Base-by-base conservation (phyloP, 2,888 invertebrate genomes). In the Bombylius discolor region DNA sequence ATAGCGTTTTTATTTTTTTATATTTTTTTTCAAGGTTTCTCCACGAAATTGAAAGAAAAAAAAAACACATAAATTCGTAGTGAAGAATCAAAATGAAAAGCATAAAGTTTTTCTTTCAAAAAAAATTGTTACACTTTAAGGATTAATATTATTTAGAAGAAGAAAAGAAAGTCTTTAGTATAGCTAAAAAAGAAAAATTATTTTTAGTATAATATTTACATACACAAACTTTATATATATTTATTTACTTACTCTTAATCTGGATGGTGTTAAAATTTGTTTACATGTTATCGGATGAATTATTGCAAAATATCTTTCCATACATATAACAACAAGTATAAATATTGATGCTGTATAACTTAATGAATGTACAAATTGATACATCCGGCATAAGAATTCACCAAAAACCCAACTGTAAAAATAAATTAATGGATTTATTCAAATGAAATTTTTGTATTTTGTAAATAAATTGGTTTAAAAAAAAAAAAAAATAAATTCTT, bases 331-430 rank as follows among this genome's bases (percentile, higher is more conserved):
- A 44, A 93, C 88, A 60, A 94, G 76, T 61, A 94, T 92, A 67
- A 91, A 84, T 65, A 92, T 89, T 23, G 93, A 92, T 3, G 91
- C 90, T 3, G 91, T 90, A 74, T 92, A 92, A 70, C 91, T 90
- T 62, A 94, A 76, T 13, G 89, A 87, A 70, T 91, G 87, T 31
- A 91, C 84, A 69, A 92, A 92, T 76, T 90, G 87, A 75, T 93
- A 92, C 81, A 91, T 85, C 71, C 90, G 90, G 76, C 94, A 95
- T 61, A 94, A 77, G 67, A 90, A 87, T 66, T 85, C 83, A 5
- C 91, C 90, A 61, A 89, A 81, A 55, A 85, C 82, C 89, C 89
- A 89, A 66, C 87, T 88, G 78, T 55, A 78, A 80, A 62, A 61
- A 66, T 67, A 42, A 36, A 36, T 36, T 36, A 7, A 36, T 7